These are phyloP conservation scores for Calliopsis andreniformis DNA, from an alignment of 1,140 invertebrate genomes.

Conservation along the genomic window DNA sequence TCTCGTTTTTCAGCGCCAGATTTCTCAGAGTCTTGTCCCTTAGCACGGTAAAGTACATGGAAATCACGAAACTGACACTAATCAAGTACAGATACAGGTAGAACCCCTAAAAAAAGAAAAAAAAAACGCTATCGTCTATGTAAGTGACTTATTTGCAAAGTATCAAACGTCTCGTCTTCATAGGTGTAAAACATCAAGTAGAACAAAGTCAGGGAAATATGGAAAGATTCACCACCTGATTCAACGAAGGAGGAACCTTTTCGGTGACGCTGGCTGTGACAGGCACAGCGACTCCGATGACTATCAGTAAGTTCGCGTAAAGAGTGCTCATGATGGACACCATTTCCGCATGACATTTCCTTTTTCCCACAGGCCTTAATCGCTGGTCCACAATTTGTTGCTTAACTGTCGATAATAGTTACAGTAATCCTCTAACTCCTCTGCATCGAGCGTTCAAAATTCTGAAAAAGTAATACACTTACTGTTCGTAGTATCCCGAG, in stretches of 20 bases:
- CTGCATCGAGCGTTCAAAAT: not conserved
- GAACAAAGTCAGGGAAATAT: not conserved
- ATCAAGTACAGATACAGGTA: conserved; percentile 91
- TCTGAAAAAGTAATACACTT: conserved; percentile 3
- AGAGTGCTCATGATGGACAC: conserved; percentile 86
- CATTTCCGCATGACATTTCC: conserved; percentile 72
- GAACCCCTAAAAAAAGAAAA: conserved; percentile 86
- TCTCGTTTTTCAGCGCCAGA: conserved; percentile 68
- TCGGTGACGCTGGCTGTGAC: conserved; percentile 87
- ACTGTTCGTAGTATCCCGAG: conserved; percentile 70
- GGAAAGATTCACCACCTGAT: conserved; percentile 80
- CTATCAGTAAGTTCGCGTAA: conserved; percentile 90
- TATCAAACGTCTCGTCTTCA: no score
- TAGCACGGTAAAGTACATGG: conserved; percentile 89
- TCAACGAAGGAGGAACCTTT: conserved; percentile 84
- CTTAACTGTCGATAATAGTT: conserved; percentile 24
- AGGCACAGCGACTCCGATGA: conserved; percentile 88
- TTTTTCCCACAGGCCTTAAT: conserved; percentile 38
- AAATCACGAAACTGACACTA: conserved; percentile 90
- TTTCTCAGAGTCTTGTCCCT: conserved; percentile 83
- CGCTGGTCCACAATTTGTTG: conserved; percentile 3
- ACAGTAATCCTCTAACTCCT: not conserved
- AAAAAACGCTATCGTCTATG: no score
- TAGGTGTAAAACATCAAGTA: no score
- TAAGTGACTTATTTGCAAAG: no score